Conservation (phyloP, 2,888 invertebrate genomes). For the Drosophila colorata region DNA sequence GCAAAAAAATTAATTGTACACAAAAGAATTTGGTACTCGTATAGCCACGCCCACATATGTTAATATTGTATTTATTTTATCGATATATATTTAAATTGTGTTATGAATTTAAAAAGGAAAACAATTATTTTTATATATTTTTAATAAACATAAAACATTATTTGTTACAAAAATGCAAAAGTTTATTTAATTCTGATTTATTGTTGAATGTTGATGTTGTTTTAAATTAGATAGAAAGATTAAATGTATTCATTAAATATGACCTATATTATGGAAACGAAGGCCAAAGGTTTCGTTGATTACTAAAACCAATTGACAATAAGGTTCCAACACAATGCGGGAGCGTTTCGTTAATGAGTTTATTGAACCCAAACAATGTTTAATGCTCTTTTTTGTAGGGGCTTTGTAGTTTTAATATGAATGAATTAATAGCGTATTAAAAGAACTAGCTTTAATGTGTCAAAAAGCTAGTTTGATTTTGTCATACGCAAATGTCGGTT, state of each 20-base stretch:
- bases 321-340: conserved; percentile 19
- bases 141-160: conserved; percentile 55
- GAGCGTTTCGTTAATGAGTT: conserved; percentile 30
- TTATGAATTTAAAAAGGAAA: conserved; percentile 45
- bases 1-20: conserved; percentile 29
- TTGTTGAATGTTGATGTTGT: too few species aligned
- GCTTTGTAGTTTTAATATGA: background rate
- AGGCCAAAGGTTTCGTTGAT: conserved; percentile 47
- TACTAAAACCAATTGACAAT: conserved; percentile 28
- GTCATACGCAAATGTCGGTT: too few species aligned
- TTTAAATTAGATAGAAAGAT: too few species aligned
- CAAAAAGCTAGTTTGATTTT: background rate
- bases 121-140: conserved; percentile 51
- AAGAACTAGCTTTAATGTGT: background rate
- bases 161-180: conserved; percentile 58
- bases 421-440: background rate
- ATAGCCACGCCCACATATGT: conserved; percentile 42
- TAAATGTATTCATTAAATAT: conserved; percentile 12
- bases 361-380: conserved; percentile 29
- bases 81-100: conserved; percentile 49
- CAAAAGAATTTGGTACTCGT: conserved; percentile 35
- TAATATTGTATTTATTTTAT: conserved; percentile 76
- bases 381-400: background rate
- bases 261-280: conserved; percentile 11
- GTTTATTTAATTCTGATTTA: background rate